Base-by-base conservation (phyloP, 1,140 invertebrate species). In the Megalonaias nervosa region DNA sequence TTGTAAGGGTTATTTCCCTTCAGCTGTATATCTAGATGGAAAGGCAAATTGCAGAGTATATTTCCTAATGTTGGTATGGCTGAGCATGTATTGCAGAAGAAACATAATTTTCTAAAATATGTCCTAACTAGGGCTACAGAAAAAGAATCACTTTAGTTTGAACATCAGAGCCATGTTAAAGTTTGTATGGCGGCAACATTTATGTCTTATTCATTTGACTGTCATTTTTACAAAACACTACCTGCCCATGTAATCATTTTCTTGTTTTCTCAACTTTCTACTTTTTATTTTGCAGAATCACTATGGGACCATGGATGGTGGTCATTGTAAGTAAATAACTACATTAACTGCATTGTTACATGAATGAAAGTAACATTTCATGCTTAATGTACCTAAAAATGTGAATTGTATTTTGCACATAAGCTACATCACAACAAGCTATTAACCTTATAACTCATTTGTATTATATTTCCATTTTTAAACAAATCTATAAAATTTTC, bases 241-340 rank as follows among this genome's bases (percentile, higher is more conserved):
- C 9, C 60, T 62, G 60, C 6, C 60, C 71, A 60, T 55, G 71
- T 80, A 5, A 17, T 21, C 14, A 58, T 81, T 17, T 66, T 57
- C 38, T 59, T 56, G 1, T 62, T 66, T 55, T 71, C 26, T 58
- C 16, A 55, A 60, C 21, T 70, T 62, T 74, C 56, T 72, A 75
- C 31, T 75, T 80, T 65, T 65, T 81, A 79, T 77, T 71, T 85
- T 90, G 71, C 85, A 91, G 87, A 97, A 97, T 90, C 97, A 98
- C 90, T 96, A 95, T 87, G 97, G 97, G 57, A 95, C 95, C 0
- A 95, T 98, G 94, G 95, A 97, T 83, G 94, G 95, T 5, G 97
- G 97, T 0, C 97, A 98, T 90, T 98, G 91, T 91, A 89, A 91
- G 91, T 91, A 57, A 71, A 55, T 55, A 21, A 62, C 60, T 62